Base-by-base conservation (phyloP, 2,113 vertebrate species). In the Rhinogobius similis region DNA sequence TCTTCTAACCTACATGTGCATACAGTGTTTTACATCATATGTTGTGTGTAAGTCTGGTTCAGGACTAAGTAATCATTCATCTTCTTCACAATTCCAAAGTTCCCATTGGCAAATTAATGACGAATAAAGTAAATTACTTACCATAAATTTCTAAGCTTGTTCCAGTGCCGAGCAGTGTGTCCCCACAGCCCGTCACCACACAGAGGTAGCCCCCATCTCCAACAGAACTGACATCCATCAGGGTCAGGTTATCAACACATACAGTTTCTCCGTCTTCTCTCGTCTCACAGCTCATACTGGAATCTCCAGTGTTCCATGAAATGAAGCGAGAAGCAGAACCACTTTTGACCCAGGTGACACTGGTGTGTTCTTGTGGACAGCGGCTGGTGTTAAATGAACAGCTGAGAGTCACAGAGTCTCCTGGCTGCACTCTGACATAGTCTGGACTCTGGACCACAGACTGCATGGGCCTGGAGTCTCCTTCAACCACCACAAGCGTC, bases 121-220 rank as follows among this genome's bases (percentile, higher is more conserved):
- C n/a, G n/a, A n/a, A n/a, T n/a, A n/a, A n/a, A n/a, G n/a, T n/a
- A n/a, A n/a, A n/a, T n/a, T 36, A 36, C 32, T 36, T 36, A 36
- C 32, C 32, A 36, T 36, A 36, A 3, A 36, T 13, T 11, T 72
- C 14, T 29, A 77, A 36, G 27, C 32, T 46, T 41, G 70, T 69
- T 48, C 63, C 63, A 0, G 72, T 1, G 1, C 56, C 82, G 73
- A 82, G 75, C 62, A 82, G 46, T 38, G 85, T 76, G 5, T 68
- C 16, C 56, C 82, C 82, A 71, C 83, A 86, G 43, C 53, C 66
- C 23, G 66, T 75, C 62, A 82, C 75, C 53, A 70, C 77, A 56
- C 86, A 86, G 63, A 65, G 55, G 46, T 82, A 86, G n/a, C 62
- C 67, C 44, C 69, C 80, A 56, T 41, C 32, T 41, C 80, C 82